Conservation (phyloP, 2,888 invertebrate species). For the Podotricha telesiphe region DNA sequence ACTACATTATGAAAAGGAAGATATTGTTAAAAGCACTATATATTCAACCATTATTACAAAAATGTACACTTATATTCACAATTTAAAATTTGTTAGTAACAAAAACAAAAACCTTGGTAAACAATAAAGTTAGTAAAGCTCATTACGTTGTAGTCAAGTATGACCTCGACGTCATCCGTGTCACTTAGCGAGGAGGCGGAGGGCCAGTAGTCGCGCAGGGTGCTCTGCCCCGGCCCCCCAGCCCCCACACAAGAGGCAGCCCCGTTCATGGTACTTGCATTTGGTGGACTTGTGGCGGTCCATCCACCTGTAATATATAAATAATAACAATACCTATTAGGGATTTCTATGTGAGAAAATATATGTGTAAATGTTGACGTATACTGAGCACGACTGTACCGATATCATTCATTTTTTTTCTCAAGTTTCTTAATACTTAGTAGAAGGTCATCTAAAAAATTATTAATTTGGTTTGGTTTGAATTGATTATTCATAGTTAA, state of each 20-base stretch:
- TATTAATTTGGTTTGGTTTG: no score
- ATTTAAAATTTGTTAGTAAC: not conserved
- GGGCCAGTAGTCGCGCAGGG: constrained; percentile 65
- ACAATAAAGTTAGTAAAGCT: constrained; percentile 28
- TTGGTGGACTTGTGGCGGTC: constrained; percentile 7
- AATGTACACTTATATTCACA: no score
- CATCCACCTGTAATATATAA: not conserved
- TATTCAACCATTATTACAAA: no score
- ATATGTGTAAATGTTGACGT: no score
- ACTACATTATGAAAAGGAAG: no score
- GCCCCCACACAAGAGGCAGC: constrained; percentile 47
- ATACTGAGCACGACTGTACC: no score
- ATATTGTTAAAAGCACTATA: no score
- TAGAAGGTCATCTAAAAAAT: no score
- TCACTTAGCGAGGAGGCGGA: constrained; percentile 68
- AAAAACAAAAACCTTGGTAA: not conserved
- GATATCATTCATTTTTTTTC: no score
- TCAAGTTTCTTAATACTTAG: no score
- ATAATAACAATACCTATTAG: not conserved
- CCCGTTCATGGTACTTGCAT: not conserved
- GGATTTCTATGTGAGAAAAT: no score
- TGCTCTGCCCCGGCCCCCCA: constrained; percentile 40
- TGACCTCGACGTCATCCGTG: constrained; percentile 70
- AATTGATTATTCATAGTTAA: no score
- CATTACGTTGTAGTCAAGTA: constrained; percentile 71